Percentiles rank a stretch among this genome's conserved stretches.
Evolutionary conservation across 1,140 invertebrate genomes (phyloP).

Genomic region (Drosophila watanabei): DNA sequence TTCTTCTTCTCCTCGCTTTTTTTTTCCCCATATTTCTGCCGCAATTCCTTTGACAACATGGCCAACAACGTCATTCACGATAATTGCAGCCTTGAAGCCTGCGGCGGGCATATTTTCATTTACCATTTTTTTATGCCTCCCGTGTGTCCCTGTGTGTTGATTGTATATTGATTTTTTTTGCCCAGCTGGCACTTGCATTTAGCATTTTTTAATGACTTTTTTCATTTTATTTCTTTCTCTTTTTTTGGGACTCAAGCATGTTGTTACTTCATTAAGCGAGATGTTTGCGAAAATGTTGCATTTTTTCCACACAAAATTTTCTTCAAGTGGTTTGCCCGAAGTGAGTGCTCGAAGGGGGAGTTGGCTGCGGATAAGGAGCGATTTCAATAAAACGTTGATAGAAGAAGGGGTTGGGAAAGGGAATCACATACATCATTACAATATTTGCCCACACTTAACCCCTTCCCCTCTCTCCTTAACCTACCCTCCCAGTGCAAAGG

Average conservation of each 20-base stretch:
- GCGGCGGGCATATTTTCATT: slow-evolving; percentile 26
- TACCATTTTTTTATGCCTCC: slow-evolving; percentile 18
- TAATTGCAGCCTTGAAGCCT: slow-evolving; percentile 77
- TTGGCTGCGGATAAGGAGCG: slow-evolving; percentile 47
- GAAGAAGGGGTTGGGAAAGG: slow-evolving; percentile 50
- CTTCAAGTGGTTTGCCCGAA: slow-evolving; percentile 52
- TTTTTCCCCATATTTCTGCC: slow-evolving; percentile 19
- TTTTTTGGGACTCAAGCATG: slow-evolving; percentile 37
- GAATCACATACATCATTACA: slow-evolving; percentile 82
- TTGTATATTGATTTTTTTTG: slow-evolving; percentile 69
- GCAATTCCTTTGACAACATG: slow-evolving; percentile 69
- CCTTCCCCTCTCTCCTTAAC: slow-evolving; percentile 6
- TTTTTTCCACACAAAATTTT: slow-evolving; percentile 42
- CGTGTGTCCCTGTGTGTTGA: slow-evolving; percentile 27
- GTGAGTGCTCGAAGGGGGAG: slow-evolving; percentile 40
- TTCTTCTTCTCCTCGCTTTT: slow-evolving; percentile 8
- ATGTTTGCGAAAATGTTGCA: slow-evolving; percentile 68
- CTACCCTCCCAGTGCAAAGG: neutral
- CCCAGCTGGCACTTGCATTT: slow-evolving; percentile 58
- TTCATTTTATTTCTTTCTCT: neutral
- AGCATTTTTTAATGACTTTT: slow-evolving; percentile 79
- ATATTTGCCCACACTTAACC: slow-evolving; percentile 77
- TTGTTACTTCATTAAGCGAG: slow-evolving; percentile 77
- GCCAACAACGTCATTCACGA: slow-evolving; percentile 53
- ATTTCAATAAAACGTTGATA: slow-evolving; percentile 78